Base-by-base conservation (phyloP, 2,113 vertebrate genomes). In the Pogona vitticeps region DNA sequence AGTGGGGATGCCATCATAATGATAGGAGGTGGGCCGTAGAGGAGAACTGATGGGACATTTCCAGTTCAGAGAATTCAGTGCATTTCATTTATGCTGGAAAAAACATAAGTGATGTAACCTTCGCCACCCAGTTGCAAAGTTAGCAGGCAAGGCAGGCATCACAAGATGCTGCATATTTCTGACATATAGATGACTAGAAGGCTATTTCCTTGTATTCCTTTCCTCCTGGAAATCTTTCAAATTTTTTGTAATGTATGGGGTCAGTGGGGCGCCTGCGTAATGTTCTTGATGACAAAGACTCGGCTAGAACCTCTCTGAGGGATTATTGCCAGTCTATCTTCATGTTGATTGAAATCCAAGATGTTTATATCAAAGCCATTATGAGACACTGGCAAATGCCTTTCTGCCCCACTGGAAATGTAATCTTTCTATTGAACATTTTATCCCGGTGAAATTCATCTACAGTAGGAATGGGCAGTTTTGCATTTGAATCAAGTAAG, bases 381-480 rank as follows among this genome's bases (percentile, higher is more conserved):
- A 96, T 93, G 91, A 96, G 94, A 95, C 93, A 93, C 96, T 92
- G 94, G 94, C 93, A 96, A 95, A 96, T 96, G 94, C 92, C 91
- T 95, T 97, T 97, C 96, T 96, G 96, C 96, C 95, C 94, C 94
- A 94, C 89, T 96, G 96, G 93, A 96, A 96, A 95, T 95, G 94
- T 93, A 95, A 96, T 95, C 95, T 95, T 96, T 91, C 94, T 93
- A 80, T 95, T 94, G 95, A 95, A 93, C 93, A 86, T 93, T 95
- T 94, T 94, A 88, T 95, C 92, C 93, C 90, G 83, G 92, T 88
- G 93, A 96, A 95, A 96, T 94, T 95, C 86, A 91, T 95, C 95
- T 95, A 92, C 86, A 89, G 63, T 58, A 95, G 91, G 88, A 92
- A 86, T 72, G 80, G 87, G 80, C 93, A 89, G 65, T 94, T 97